Evolutionary conservation across 2,113 vertebrate species (phyloP).

Genomic region (Syngnathus scovelli): DNA sequence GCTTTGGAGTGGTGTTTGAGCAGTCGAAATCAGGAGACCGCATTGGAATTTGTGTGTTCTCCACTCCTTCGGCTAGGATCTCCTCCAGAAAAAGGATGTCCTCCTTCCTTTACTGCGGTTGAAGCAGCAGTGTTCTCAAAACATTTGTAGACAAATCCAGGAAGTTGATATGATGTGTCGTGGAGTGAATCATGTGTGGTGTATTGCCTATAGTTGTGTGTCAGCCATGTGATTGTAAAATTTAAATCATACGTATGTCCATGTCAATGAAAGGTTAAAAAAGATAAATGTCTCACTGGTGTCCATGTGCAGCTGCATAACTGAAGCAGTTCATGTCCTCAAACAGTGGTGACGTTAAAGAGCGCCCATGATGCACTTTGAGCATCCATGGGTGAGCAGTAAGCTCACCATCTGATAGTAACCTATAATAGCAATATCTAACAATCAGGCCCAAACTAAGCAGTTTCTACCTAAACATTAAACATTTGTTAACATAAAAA

Average conservation of each 20-base stretch:
- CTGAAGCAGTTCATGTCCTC: conserved; percentile 96
- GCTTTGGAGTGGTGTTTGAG: conserved; percentile 61
- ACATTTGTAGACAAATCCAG: conserved; percentile 73
- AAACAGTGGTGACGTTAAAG: conserved; percentile 78
- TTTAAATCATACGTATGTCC: neutral
- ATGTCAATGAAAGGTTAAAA: neutral
- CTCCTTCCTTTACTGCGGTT: conserved; percentile 77
- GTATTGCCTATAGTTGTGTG: neutral
- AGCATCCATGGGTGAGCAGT: conserved; percentile 80
- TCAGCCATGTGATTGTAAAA: neutral
- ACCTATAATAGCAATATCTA: conserved; percentile 59
- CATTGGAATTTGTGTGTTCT: conserved; percentile 29
- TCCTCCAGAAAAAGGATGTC: conserved; percentile 92
- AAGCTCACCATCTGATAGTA: conserved; percentile 89
- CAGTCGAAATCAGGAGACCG: conserved; percentile 20
- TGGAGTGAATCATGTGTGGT: neutral
- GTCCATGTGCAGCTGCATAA: conserved; percentile 89
- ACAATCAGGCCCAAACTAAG: neutral
- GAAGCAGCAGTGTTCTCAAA: conserved; percentile 82
- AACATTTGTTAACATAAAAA: no score
- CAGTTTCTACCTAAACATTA: neutral
- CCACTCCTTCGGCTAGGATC: conserved; percentile 90
- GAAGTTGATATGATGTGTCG: neutral
- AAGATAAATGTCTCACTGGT: conserved; percentile 73
- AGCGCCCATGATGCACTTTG: conserved; percentile 77